Evolutionary conservation across 2,888 invertebrate species (phyloP), one percentile per base, ranked within the genome.

Genomic region (Morpho achilles): DNA sequence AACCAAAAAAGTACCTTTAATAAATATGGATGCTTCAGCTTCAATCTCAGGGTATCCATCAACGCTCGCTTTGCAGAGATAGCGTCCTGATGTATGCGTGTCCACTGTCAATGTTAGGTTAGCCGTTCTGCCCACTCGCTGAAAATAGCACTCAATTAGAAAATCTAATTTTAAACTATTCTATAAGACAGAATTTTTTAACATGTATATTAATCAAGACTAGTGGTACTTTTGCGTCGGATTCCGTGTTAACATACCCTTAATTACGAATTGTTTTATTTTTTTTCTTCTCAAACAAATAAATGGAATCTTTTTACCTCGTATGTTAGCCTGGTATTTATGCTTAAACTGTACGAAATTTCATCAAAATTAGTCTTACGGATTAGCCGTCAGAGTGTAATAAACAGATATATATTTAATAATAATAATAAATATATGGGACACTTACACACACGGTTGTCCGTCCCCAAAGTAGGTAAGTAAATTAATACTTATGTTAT

Each of bases 51-150:
- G 94, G 77, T 97, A 98, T 0, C 97, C 97, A 0, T 94, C 92
- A 1, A 98, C 97, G 54, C 94, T 93, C 1, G 98, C 98, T 71
- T 96, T 96, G 85, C 98, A 98, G 70, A 94, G 94, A 81, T 98
- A 99, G 47, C 95, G 92, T 0, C 98, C 98, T 4, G 96, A 95
- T 0, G 96, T 95, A 60, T 94, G 94, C 7, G 93, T 92, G 64
- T 92, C 94, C 50, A 97, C 96, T 22, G 93, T 91, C 10, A 97
- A 86, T 54, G 95, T 96, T 66, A 97, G 91, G 77, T 96, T 96
- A 7, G 95, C 91, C 55, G 94, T 93, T 55, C 94, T 94, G 67
- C 95, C 95, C 59, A 96, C 97, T 96, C 75, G 94, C 94, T 67
- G 97, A 96, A 80, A 94, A 10, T 8, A 52, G 23, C 32, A 16